Conservation (phyloP, 1,140 invertebrate genomes). For the Lucilia cuprina region DNA sequence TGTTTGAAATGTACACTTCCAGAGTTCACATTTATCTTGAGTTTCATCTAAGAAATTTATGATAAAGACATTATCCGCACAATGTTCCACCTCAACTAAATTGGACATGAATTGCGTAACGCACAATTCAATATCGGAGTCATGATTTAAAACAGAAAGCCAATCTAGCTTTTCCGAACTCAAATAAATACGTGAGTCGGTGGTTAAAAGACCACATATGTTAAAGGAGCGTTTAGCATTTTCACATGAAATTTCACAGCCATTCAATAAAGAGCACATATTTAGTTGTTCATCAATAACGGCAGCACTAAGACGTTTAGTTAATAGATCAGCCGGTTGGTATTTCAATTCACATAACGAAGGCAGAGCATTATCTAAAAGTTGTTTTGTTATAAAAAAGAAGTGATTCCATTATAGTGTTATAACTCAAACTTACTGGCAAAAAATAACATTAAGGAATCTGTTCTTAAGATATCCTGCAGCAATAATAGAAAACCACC, state of each 20-base stretch:
- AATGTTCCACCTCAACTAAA: slow-evolving; percentile 65
- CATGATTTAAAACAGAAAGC: slow-evolving; percentile 43
- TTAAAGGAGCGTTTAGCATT: slow-evolving; percentile 52
- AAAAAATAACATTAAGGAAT: slow-evolving; percentile 52
- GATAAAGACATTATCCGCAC: slow-evolving; percentile 43
- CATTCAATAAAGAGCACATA: slow-evolving; percentile 63
- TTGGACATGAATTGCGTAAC: slow-evolving; percentile 65
- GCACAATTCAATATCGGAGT: slow-evolving; percentile 45
- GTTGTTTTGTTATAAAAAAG: neutral
- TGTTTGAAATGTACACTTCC: slow-evolving; percentile 56
- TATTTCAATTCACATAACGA: slow-evolving; percentile 63
- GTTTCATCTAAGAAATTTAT: slow-evolving; percentile 59
- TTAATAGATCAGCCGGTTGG: slow-evolving; percentile 53
- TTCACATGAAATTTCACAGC: slow-evolving; percentile 57
- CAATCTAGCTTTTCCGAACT: slow-evolving; percentile 63
- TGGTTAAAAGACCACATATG: slow-evolving; percentile 55
- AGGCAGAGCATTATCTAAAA: slow-evolving; percentile 61
- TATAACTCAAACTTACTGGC: slow-evolving; percentile 43
- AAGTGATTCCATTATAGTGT: neutral
- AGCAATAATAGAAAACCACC: slow-evolving; percentile 50
- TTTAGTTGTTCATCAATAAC: slow-evolving; percentile 55
- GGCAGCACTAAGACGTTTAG: slow-evolving; percentile 47
- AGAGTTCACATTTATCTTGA: slow-evolving; percentile 52
- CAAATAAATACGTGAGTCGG: slow-evolving; percentile 58
- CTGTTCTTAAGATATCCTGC: slow-evolving; percentile 53